Base-by-base conservation (phyloP, 2,113 vertebrate genomes). In the Polypterus senegalus region DNA sequence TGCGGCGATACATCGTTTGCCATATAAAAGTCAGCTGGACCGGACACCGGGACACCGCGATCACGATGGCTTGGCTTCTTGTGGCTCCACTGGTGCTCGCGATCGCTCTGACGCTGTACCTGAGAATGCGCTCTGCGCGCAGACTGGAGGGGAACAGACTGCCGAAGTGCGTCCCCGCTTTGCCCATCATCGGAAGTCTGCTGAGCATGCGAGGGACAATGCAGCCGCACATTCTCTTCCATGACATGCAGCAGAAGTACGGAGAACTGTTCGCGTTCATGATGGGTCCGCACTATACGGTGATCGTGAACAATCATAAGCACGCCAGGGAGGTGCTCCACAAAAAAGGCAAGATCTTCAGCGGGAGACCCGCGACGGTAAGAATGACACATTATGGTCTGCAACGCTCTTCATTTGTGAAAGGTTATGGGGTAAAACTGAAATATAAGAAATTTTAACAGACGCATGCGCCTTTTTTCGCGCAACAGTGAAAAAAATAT, bases 311-410 rank as follows among this genome's bases (percentile, higher is more conserved):
- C 76, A 82, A 86, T 47, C 73, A 94, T 52, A 70, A 62, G 49
- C 85, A 96, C 1, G 94, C 94, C 65, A 89, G 79, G 70, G 94
- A 99, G 69, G 86, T 97, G 27, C 83, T 99, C 54, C 67, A 96
- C 63, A 97, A 89, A 81, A 97, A 92, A 69, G 92, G 94, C 5
- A 95, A 92, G 71, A 81, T 75, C 8, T 98, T 99, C 68, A 92
- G 88, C 0, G 92, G 93, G 47, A 81, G 95, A 71, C 86, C 92
- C 3, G 73, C 76, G 57, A 77, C 81, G 6, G 95, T 98, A 76
- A 85, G 93, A 61, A 54, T 58, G 27, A 4, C 27, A 55, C 1
- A 10, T n/a, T 27, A 27, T 27, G 27, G 2, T 27, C 27, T 27
- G 27, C 27, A 27, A 27, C 27, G 27, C 27, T 27, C 27, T 27